Conservation (phyloP, 2,888 invertebrate species). For the Amblyteles armatorius region DNA sequence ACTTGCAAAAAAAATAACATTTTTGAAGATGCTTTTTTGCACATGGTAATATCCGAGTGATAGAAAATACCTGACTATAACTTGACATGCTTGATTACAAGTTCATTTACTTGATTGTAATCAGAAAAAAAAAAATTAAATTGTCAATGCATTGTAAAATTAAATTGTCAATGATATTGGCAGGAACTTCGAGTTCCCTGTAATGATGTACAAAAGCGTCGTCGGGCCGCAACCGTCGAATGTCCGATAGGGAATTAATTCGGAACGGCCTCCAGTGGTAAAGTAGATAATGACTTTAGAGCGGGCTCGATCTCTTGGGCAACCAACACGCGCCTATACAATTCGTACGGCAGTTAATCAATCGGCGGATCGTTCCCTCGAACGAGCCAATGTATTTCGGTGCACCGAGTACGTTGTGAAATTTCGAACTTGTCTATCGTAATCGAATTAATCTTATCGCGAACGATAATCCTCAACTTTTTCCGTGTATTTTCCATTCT, state of each 20-base stretch:
- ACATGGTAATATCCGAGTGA: not conserved
- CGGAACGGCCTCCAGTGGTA: constrained; percentile 13
- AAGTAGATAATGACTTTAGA: constrained; percentile 55
- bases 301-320: constrained; percentile 23
- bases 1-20: no score
- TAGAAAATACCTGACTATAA: no score
- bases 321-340: constrained; percentile 28
- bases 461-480: constrained; percentile 33
- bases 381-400: not conserved
- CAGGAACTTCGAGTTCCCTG: not conserved
- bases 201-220: constrained; percentile 22
- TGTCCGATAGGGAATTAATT: constrained; percentile 33
- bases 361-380: constrained; percentile 16
- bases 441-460: constrained; percentile 46
- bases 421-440: constrained; percentile 20
- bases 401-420: constrained; percentile 3
- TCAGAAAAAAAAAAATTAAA: no score
- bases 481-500: not conserved
- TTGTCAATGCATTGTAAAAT: no score
- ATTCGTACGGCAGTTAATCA: constrained; percentile 24
- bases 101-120: no score
- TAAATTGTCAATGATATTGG: no score
- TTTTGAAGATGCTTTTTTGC: no score
- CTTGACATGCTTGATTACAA: no score
- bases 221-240: constrained; percentile 27